A percentile compares a stretch with the other conserved stretches of the same genome.
phyloP scores from a whole-genome alignment of 2,113 vertebrate species.

The Dasyornis broadbenti region DNA sequence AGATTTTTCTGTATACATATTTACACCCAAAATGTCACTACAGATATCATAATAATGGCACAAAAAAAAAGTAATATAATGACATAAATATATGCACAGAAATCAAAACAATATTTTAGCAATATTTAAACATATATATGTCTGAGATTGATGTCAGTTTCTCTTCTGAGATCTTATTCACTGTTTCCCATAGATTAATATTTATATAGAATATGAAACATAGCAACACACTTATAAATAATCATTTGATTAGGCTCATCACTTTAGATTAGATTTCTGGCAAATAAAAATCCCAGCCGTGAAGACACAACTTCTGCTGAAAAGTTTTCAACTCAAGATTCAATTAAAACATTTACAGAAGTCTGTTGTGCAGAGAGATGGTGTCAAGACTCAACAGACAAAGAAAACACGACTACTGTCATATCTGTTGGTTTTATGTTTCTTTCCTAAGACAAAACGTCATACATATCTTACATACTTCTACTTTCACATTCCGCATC shows the following conservation, averaged over 20 bases:
- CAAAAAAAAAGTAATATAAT: background rate
- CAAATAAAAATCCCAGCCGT: accelerated
- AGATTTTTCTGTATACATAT: background rate
- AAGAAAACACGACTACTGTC: background rate
- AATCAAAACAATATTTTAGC: background rate
- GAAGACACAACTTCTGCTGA: background rate
- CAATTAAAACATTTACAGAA: background rate
- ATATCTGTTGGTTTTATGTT: background rate
- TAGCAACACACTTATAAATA: background rate
- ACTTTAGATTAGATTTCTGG: background rate
- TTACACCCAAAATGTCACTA: background rate
- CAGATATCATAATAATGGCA: background rate
- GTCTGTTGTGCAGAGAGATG: background rate
- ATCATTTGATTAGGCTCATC: background rate
- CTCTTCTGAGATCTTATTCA: background rate
- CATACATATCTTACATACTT: background rate
- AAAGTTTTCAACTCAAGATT: background rate
- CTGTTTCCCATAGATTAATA: background rate
- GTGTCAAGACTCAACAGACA: background rate
- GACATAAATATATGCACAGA: background rate
- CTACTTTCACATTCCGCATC: background rate
- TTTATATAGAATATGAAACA: background rate
- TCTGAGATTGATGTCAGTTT: background rate
- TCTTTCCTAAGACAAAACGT: background rate
- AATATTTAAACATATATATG: background rate